These are phyloP conservation scores for Brachypodius melanocephalos DNA, from an alignment of 2,113 vertebrate genomes.

Conservation along the genomic window DNA sequence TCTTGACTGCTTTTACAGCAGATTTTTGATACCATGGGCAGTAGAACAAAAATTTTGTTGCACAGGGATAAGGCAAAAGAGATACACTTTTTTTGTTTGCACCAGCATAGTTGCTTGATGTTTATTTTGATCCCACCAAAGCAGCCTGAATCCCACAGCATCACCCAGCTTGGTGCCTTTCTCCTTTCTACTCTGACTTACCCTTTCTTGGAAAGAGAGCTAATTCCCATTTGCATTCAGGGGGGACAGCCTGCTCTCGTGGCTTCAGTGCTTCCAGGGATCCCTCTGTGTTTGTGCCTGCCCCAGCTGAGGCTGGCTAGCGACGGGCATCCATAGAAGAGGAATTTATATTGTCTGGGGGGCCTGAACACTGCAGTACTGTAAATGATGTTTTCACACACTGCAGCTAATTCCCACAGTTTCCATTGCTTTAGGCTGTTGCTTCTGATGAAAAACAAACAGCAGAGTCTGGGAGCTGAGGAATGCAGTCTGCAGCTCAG, in stretches of 20 bases:
- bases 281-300: not conserved
- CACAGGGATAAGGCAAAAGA: not conserved
- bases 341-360: constrained; percentile 60
- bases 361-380: constrained; percentile 30
- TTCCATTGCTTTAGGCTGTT: constrained; percentile 64
- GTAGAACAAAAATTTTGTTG: not conserved
- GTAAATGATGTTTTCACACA: constrained; percentile 60
- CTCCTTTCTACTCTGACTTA: not conserved
- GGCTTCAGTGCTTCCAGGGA: constrained; percentile 6
- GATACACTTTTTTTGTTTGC: not conserved
- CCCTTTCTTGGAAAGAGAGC: not conserved
- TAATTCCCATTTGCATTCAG: not conserved
- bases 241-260: not conserved
- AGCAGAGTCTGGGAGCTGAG: constrained; percentile 47
- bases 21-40: not conserved
- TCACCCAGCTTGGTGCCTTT: not conserved
- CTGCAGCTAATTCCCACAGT: constrained; percentile 61
- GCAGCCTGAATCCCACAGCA: not conserved
- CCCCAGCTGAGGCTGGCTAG: not conserved
- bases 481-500: not conserved
- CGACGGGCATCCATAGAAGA: constrained; percentile 32
- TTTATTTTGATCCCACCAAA: not conserved
- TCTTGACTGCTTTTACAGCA: not conserved
- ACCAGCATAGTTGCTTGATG: not conserved
- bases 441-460: constrained; percentile 65